Evolutionary conservation across 2,113 vertebrate genomes (phyloP).

Genomic region (Scatophagus argus): DNA sequence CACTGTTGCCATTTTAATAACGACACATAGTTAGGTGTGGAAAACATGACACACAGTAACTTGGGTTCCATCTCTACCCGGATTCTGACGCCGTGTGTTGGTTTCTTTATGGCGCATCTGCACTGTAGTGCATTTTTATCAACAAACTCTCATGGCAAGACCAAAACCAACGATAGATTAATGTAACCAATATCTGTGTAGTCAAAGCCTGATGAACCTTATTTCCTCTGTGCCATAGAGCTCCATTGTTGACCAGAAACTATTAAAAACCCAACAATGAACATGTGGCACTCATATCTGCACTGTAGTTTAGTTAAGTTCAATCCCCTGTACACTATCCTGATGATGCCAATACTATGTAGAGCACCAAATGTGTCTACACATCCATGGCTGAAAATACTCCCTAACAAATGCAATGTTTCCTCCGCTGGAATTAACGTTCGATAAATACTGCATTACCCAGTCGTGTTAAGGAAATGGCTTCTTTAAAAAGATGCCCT

Average conservation of each 20-base stretch:
- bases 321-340: too few species aligned
- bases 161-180: neutral
- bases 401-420: neutral
- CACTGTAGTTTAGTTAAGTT: neutral
- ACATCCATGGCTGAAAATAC: neutral
- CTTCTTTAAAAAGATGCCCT: neutral
- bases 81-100: neutral
- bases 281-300: neutral
- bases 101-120: neutral
- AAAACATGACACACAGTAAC: slow-evolving; percentile 16
- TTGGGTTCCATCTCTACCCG: neutral
- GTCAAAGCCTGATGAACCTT: neutral
- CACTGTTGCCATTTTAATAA: slow-evolving; percentile 21
- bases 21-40: slow-evolving; percentile 7
- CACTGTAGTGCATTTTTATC: neutral
- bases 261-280: neutral
- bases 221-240: neutral
- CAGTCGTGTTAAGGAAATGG: neutral
- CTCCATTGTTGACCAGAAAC: neutral
- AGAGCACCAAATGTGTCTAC: neutral
- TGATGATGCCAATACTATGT: neutral
- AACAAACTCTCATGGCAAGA: neutral
- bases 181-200: neutral
- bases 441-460: neutral
- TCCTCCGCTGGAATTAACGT: neutral